Conservation (phyloP, 2,888 invertebrate genomes). For the Apeira syringaria region DNA sequence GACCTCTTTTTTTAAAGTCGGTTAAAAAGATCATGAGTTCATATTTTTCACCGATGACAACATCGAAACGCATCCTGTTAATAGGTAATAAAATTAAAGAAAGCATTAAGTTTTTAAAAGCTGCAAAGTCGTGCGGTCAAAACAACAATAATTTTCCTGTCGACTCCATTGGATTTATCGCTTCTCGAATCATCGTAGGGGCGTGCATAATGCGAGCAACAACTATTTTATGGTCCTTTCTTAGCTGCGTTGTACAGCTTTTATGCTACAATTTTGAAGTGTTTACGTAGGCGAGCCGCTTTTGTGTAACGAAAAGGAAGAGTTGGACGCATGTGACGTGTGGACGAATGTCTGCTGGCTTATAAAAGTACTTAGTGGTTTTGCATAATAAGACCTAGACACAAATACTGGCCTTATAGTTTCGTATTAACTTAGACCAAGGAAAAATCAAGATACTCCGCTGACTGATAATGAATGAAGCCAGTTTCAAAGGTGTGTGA, state of each 20-base stretch:
- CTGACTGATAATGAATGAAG: too few relatives aligned
- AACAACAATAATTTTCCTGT: constrained; percentile 82
- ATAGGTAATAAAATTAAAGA: constrained; percentile 59
- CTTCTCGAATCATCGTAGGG: constrained; percentile 74
- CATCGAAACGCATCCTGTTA: constrained; percentile 53
- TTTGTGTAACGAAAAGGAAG: constrained; percentile 16
- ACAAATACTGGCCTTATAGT: too few relatives aligned
- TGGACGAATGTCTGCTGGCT: constrained; percentile 17
- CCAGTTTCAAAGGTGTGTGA: too few relatives aligned
- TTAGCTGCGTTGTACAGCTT: constrained; percentile 50
- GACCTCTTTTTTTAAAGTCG: too few relatives aligned
- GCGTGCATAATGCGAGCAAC: constrained; percentile 74
- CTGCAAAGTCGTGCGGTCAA: constrained; percentile 68
- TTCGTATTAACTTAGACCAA: too few relatives aligned
- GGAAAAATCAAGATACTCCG: too few relatives aligned
- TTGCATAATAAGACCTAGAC: constrained; percentile 1
- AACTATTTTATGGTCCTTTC: constrained; percentile 75
- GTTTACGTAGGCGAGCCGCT: constrained; percentile 35
- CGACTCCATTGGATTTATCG: constrained; percentile 77
- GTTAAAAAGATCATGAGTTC: too few relatives aligned
- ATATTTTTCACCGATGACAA: constrained; percentile 41
- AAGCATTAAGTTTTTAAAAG: constrained; percentile 52
- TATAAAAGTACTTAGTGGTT: neutral
- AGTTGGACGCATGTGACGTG: constrained; percentile 8
- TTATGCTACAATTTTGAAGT: constrained; percentile 54